A percentile compares a stretch with the other conserved stretches of the same genome.
These are phyloP conservation scores for Arctopsyche grandis DNA, from an alignment of 1,140 invertebrate species.

Conservation along the genomic window DNA sequence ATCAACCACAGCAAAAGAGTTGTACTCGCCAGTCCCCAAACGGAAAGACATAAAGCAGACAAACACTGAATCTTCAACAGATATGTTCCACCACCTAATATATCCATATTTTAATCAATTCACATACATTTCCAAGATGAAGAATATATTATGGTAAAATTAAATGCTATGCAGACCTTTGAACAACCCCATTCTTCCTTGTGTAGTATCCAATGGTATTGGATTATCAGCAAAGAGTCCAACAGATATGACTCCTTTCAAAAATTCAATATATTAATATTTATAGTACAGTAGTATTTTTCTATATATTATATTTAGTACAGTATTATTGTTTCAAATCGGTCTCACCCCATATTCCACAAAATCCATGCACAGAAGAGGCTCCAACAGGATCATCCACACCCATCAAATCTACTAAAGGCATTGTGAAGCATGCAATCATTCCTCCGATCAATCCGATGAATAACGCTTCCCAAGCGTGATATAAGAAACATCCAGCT, in stretches of 20 bases:
- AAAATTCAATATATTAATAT: conserved; percentile 3
- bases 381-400: conserved; percentile 94
- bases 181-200: conserved; percentile 80
- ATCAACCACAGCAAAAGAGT: conserved; percentile 79
- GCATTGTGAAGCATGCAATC: conserved; percentile 76
- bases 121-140: conserved; percentile 15
- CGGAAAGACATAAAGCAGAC: conserved; percentile 73
- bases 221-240: conserved; percentile 92
- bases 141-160: background rate
- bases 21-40: conserved; percentile 80
- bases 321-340: too few species aligned
- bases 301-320: too few species aligned
- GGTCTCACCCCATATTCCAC: conserved; percentile 72
- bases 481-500: conserved; percentile 90
- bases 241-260: conserved; percentile 85
- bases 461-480: conserved; percentile 85
- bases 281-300: too few species aligned
- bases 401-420: conserved; percentile 77
- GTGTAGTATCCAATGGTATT: conserved; percentile 78
- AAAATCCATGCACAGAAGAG: conserved; percentile 86
- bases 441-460: conserved; percentile 83
- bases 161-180: conserved; percentile 69
- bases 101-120: conserved; percentile 1
- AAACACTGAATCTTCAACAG: conserved; percentile 85
- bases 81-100: conserved; percentile 83